Evolutionary conservation across 53 echinoderm and acorn worm genomes (phyloP), one percentile per base, ranked within the genome.

Genomic region (Actinopyga echinites): DNA sequence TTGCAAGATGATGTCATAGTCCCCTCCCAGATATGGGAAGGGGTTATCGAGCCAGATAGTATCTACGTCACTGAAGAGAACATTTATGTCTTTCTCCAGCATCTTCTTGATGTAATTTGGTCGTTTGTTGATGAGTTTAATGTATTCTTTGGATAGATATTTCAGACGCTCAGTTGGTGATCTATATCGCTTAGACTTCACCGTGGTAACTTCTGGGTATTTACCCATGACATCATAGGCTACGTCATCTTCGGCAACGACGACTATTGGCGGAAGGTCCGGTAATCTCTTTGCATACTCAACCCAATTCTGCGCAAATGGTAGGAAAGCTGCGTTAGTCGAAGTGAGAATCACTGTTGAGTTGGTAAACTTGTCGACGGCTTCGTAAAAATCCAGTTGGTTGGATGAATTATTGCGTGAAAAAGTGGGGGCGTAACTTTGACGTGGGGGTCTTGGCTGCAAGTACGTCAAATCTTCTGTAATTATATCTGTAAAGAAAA

Each of bases 31-130:
- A 65, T 87, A 85, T 8, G 89, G 92, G 29, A 92, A 90, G 6
- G 95, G 95, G 64, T 95, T 86, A 7, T 64, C 26, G 28, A 92
- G 59, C 92, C 92, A 95, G 17, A 95, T 56, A 2, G 88, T 95
- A 28, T 92, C 95, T 8, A 92, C 92, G 22, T 95, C 95, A 37
- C 73, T 86, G 58, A 95, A 95, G 19, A 92, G 74, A 6, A 95
- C 92, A 30, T 95, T 65, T 4, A 37, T 55, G 3, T 91, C 89
- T 17, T 79, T 84, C 30, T 66, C 21, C 24, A 95, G 82, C 3
- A 87, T 59, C 30, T 85, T 55, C 3, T 56, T 87, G 57, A 95
- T 92, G 36, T 92, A 95, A 2, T 25, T 85, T 6, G 84, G 91
- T 20, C 92, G 87, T 80, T 90, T 95, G 86, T 92, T 92, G 31